phyloP scores from a whole-genome alignment of 2,113 vertebrate species.

The Murina feae region DNA sequence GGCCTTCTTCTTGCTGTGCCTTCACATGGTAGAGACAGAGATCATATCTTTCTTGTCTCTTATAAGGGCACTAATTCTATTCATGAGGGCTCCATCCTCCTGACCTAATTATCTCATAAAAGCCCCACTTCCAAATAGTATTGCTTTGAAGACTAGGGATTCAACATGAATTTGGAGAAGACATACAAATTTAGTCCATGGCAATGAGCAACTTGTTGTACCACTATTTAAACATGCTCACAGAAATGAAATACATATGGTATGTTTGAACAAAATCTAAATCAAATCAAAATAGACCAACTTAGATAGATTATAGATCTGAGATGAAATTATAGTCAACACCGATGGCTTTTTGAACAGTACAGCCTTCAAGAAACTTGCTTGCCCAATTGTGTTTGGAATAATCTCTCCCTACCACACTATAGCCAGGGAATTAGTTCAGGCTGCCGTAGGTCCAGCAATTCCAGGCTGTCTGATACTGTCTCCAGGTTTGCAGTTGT shows the following conservation, averaged over 20 bases:
- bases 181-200: background rate
- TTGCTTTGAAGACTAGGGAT: background rate
- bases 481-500: background rate
- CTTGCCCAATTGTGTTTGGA: background rate
- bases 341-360: background rate
- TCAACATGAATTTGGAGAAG: background rate
- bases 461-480: background rate
- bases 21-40: accelerated
- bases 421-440: background rate
- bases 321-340: background rate
- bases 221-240: background rate
- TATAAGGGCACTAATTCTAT: background rate
- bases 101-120: background rate
- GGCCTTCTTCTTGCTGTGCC: background rate
- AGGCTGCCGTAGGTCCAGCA: background rate
- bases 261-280: background rate
- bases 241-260: background rate
- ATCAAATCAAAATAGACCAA: background rate
- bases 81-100: background rate
- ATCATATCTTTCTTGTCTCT: background rate
- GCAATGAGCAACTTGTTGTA: background rate
- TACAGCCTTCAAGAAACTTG: background rate
- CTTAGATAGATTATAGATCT: background rate
- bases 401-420: accelerated
- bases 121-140: background rate